Base-by-base conservation (phyloP, 2,888 invertebrate species). In the Epirrhoe tristata region DNA sequence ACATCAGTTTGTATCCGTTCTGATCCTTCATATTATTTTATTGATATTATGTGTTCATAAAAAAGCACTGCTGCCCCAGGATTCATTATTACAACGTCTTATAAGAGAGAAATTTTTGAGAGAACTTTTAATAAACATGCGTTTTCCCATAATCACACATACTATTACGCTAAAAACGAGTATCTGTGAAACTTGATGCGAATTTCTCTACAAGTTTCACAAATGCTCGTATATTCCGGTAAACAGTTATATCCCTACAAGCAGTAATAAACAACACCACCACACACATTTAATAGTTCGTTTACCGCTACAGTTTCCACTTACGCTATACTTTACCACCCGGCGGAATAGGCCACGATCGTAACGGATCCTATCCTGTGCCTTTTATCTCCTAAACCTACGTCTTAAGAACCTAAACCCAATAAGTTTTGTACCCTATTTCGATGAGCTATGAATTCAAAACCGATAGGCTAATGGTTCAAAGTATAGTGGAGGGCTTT, bases 281-380 rank as follows among this genome's bases (percentile, higher is more conserved):
- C 58, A 39, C 58, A 54, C 57, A 54, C 58, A 54, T 59, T 53
- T 64, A 63, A 64, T 64, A 64, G 60, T 61, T 50, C 57, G 61
- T 64, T 64, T 74, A 71, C 76, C 70, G 66, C 78, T 81, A 85
- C 85, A 86, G 85, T 86, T 86, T 85, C 78, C 66, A 78, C 77
- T 80, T 74, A 78, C 73, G 69, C 77, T 77, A 78, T 79, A 83
- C 81, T 81, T 84, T 82, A 82, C 81, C 80, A 77, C 78, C 75
- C 74, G 77, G 88, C 74, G 77, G 88, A 88, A 88, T 87, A 84
- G 86, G 71, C 66, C 71, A 70, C 74, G 81, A 81, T 85, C 82
- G 85, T 85, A 85, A 78, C 74, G 77, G 77, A 63, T 70, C 67
- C 46, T 72, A 67, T 74, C 74, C 71, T 77, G 68, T 52, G 55